Base-by-base conservation (phyloP, 2,113 vertebrate species). In the Semicossyphus pulcher region DNA sequence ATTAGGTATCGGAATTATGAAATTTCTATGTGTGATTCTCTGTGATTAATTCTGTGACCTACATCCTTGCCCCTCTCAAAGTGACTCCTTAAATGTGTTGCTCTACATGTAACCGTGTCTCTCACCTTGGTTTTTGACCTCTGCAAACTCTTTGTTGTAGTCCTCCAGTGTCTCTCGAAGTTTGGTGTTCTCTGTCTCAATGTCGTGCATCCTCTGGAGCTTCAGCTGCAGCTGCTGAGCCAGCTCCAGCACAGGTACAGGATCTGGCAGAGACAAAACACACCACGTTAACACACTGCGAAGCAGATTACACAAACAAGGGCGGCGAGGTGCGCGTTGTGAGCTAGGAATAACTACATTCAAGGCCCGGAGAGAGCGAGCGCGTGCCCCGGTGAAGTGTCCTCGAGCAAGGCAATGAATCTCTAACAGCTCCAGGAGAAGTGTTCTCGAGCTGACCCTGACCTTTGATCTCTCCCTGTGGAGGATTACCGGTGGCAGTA, bases 91-190 rank as follows among this genome's bases (percentile, higher is more conserved):
- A 9, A 52, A 14, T 31, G 37, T 49, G 72, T 28, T 44, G 14
- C 53, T 66, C 26, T 36, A 72, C 53, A 15, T 23, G 37, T 31
- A 15, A 56, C 48, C 15, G 39, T 2, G 28, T 60, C 51, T 68
- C 94, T 87, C 81, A 99, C 98, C 98, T 94, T 99, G 98, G 92
- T 98, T 99, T 92, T 98, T 99, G 84, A 99, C 97, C 88, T 99
- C 96, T 0, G 97, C 96, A 23, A 99, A 99, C 91, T 99, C 98
- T 89, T 97, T 99, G 79, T 98, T 98, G 91, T 99, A 99, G 53
- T 99, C 98, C 90, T 99, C 97, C 58, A 99, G 95, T 45, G 98
- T 99, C 91, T 99, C 97, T 75, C 98, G 92, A 80, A 99, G 96
- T 79, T 99, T 99, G 93, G 96, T 96, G 94, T 99, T 99, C 90